Percentiles rank a stretch among this genome's conserved stretches.
phyloP scores from a whole-genome alignment of 2,888 invertebrate species.

The Latheticus oryzae region DNA sequence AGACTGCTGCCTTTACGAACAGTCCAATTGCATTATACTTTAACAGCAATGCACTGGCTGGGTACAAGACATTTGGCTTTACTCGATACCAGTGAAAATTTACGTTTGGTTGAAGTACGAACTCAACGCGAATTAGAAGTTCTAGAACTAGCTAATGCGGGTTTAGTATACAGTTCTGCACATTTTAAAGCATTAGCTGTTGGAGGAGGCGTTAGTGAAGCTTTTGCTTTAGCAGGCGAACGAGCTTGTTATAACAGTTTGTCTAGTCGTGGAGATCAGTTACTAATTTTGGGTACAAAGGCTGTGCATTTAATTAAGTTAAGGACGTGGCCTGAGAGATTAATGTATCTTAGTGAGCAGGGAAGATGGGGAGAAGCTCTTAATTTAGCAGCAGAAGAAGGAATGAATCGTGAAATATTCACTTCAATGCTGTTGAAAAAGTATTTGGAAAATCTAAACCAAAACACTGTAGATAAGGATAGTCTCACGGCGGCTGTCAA shows the following conservation, averaged over 20 bases:
- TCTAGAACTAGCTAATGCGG: conserved; percentile 82
- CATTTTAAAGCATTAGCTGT: conserved; percentile 93
- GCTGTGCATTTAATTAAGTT: conserved; percentile 71
- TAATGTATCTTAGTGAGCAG: conserved; percentile 72
- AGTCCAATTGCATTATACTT: conserved; percentile 77
- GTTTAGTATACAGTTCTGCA: conserved; percentile 87
- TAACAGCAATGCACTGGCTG: conserved; percentile 83
- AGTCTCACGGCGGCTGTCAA: conserved; percentile 66
- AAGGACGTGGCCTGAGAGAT: conserved; percentile 76
- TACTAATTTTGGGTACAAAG: conserved; percentile 76
- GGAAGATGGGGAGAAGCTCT: conserved; percentile 71
- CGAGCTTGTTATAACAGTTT: conserved; percentile 82
- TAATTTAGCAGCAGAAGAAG: conserved; percentile 69
- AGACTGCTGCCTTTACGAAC: conserved; percentile 75
- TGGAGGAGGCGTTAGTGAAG: conserved; percentile 90
- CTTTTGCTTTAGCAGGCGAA: conserved; percentile 80
- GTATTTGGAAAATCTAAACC: conserved; percentile 66
- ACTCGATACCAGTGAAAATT: conserved; percentile 85
- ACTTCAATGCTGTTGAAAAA: conserved; percentile 59
- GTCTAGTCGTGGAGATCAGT: conserved; percentile 75
- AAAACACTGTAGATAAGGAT: conserved; percentile 63
- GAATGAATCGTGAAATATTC: conserved; percentile 61
- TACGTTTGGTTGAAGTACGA: conserved; percentile 90
- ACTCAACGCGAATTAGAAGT: conserved; percentile 87
- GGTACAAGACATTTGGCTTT: conserved; percentile 86